Evolutionary conservation across 2,113 vertebrate genomes (phyloP).

Genomic region (Rafetus swinhoei): DNA sequence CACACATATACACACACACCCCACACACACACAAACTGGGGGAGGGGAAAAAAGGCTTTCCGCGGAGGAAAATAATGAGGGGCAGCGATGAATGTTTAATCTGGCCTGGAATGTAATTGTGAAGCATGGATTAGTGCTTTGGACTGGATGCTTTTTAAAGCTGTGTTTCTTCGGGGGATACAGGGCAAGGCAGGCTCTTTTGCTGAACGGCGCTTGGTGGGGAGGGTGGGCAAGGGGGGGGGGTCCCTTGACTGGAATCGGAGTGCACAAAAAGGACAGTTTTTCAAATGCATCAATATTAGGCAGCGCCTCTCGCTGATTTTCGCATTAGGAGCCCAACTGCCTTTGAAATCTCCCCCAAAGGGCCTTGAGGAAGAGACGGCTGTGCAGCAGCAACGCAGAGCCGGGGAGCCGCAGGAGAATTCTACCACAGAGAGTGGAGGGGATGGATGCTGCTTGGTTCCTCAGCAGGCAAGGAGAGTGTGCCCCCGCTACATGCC

Average conservation of each 20-base stretch:
- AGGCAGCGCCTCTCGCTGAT: neutral
- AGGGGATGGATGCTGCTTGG: neutral
- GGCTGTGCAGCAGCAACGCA: neutral
- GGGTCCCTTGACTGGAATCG: neutral
- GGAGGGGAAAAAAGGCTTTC: neutral
- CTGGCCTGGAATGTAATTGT: neutral
- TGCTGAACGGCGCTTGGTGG: fast-evolving
- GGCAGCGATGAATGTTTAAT: neutral
- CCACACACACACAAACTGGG: neutral
- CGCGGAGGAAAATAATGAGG: neutral
- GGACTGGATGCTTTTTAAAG: neutral
- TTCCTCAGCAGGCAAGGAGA: neutral
- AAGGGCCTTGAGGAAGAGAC: neutral
- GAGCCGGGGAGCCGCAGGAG: neutral
- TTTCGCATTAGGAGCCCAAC: neutral
- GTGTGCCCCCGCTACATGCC: neutral
- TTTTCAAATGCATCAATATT: neutral
- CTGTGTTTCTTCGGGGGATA: neutral
- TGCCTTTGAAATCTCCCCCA: neutral
- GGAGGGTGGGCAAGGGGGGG: neutral
- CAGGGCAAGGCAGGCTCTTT: neutral
- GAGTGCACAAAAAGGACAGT: neutral
- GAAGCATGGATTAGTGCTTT: neutral
- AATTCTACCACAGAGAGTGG: neutral
- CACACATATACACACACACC: fast-evolving